Percentiles rank a stretch among this genome's conserved stretches.
Evolutionary conservation across 2,888 invertebrate species (phyloP).

Genomic region (Palloptera scutellata): DNA sequence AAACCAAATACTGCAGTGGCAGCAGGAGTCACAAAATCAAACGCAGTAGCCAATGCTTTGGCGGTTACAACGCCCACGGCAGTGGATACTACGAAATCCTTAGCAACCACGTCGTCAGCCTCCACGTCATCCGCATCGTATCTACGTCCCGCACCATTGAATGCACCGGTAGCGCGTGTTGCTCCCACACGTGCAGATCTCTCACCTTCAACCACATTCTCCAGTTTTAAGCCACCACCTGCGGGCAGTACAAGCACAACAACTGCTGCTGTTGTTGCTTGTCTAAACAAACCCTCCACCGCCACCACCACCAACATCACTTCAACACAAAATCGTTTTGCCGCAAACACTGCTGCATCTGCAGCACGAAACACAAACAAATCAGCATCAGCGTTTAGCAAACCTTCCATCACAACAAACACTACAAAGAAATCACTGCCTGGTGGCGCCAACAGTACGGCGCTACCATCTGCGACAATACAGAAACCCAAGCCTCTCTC

Average conservation of each 20-base stretch:
- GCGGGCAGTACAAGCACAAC: background rate
- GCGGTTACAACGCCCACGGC: background rate
- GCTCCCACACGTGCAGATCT: constrained; percentile 61
- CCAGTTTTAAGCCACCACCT: constrained; percentile 55
- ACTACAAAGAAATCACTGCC: constrained; percentile 43
- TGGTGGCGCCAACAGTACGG: constrained; percentile 38
- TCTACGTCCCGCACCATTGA: constrained; percentile 76
- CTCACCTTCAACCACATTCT: constrained; percentile 56
- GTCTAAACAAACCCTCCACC: too few species aligned
- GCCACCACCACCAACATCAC: background rate
- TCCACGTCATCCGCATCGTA: constrained; percentile 72
- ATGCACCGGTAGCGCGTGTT: constrained; percentile 68
- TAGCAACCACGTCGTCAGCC: constrained; percentile 64
- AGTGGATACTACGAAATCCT: constrained; percentile 4
- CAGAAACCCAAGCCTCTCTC: constrained; percentile 57
- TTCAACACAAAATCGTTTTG: background rate
- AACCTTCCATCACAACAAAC: constrained; percentile 40
- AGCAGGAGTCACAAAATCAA: constrained; percentile 24
- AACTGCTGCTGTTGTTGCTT: background rate
- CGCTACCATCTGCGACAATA: constrained; percentile 52
- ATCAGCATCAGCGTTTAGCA: constrained; percentile 37
- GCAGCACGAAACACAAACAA: constrained; percentile 33
- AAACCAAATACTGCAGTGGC: constrained; percentile 14
- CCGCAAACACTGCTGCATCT: constrained; percentile 25
- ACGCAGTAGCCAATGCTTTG: constrained; percentile 15